Percentiles rank a stretch among this genome's conserved stretches.
Evolutionary conservation across 37 sponge, comb jelly and placozoan genomes (phyloP).

Genomic region (Cladorhizidae sp.): DNA sequence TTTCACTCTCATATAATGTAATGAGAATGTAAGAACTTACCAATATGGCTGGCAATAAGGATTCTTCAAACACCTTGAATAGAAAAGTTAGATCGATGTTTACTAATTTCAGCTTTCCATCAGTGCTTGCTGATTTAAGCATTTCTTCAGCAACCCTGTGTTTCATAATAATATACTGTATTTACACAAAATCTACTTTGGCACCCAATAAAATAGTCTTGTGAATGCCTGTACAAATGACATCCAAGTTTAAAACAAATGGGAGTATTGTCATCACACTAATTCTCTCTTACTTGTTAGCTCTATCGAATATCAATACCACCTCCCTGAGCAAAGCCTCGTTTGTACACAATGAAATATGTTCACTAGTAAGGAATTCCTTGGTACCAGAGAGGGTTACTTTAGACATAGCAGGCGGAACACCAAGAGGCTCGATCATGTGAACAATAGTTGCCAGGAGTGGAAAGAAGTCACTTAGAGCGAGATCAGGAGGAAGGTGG

Average conservation of each 20-base stretch:
- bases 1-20: neutral
- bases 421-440: slow-evolving; percentile 28
- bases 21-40: neutral
- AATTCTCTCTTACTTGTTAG: neutral
- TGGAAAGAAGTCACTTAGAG: slow-evolving; percentile 40
- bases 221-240: too few relatives aligned
- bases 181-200: too few relatives aligned
- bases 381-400: neutral
- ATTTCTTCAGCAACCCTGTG: slow-evolving; percentile 5
- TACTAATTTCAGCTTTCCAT: neutral
- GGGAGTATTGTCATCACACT: too few relatives aligned
- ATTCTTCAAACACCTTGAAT: slow-evolving; percentile 28
- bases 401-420: neutral
- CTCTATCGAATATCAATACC: neutral
- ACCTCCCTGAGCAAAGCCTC: neutral
- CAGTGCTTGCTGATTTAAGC: neutral
- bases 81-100: slow-evolving; percentile 22
- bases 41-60: slow-evolving; percentile 36
- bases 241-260: too few relatives aligned
- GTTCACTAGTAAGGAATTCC: neutral
- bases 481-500: slow-evolving; percentile 45
- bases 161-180: too few relatives aligned
- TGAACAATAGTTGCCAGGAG: slow-evolving; percentile 39
- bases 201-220: too few relatives aligned
- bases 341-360: neutral